These are phyloP conservation scores for Helleia helle DNA, from an alignment of 2,888 invertebrate species.

Conservation along the genomic window DNA sequence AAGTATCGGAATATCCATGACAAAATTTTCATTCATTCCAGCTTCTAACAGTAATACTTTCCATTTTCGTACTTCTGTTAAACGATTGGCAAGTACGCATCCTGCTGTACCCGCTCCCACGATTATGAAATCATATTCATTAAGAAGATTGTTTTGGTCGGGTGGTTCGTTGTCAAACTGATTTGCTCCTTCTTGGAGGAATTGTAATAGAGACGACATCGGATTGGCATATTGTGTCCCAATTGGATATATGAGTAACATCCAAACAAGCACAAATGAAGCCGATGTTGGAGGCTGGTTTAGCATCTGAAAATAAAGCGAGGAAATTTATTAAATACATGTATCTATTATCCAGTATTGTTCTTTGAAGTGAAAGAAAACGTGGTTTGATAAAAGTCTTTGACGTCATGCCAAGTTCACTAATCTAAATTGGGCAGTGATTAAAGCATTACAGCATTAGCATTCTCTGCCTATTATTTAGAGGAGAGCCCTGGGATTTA, in stretches of 20 bases:
- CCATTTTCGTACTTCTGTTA: conserved; percentile 80
- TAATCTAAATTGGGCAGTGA: too few species aligned
- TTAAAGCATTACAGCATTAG: too few species aligned
- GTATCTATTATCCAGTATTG: too few species aligned
- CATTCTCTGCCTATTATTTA: too few species aligned
- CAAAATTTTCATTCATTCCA: conserved; percentile 78
- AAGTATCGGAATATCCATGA: conserved; percentile 85
- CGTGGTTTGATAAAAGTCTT: too few species aligned
- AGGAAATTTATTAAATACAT: too few species aligned
- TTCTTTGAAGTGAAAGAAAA: too few species aligned
- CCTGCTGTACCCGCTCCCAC: conserved; percentile 89
- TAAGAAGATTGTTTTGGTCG: conserved; percentile 58
- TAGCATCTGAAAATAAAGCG: conserved; percentile 51
- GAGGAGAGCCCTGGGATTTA: too few species aligned
- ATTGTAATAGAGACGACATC: conserved; percentile 64
- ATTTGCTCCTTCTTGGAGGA: conserved; percentile 66
- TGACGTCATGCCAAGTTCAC: too few species aligned
- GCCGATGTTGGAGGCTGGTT: conserved; percentile 32
- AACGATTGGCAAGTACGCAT: conserved; percentile 81
- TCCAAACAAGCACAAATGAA: conserved; percentile 35
- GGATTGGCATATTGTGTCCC: conserved; percentile 44
- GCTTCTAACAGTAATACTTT: conserved; percentile 82
- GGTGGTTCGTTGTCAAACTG: conserved; percentile 69
- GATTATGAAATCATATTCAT: conserved; percentile 83
- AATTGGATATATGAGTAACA: conserved; percentile 28